Base-by-base conservation (phyloP, 2,888 invertebrate species). In the Apomyelois bistriatella region DNA sequence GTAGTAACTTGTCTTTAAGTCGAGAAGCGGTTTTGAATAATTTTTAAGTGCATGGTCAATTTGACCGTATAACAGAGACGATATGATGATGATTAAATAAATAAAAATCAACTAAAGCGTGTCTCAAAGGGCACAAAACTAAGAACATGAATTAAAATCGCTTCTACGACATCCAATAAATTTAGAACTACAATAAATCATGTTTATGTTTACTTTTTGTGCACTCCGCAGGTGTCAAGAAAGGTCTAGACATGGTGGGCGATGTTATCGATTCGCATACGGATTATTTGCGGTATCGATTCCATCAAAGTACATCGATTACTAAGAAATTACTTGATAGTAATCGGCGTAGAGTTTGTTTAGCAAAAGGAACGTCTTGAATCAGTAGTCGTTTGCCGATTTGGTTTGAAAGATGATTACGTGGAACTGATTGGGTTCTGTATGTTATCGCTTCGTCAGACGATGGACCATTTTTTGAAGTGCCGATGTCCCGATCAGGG, bases 251-350 rank as follows among this genome's bases (percentile, higher is more conserved):
- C 12, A 28, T 43, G 28, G 12, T 43, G 42, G 42, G 4, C 42
- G 42, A 43, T 43, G 28, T 7, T 43, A 43, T 43, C 42, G 12
- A 30, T 12, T 28, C 28, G 17, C 43, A 16, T 46, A 35, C 16
- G 16, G 32, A 46, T 46, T 46, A 46, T 46, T 46, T 46, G 46
- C 35, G 46, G 32, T 46, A 46, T 46, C 32, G 32, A 32, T 32
- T 32, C 16, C 32, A 46, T 46, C 46, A 46, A 43, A 46, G 32
- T 46, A 32, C 65, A 63, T 46, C 46, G 46, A 46, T 46, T 46
- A 46, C 46, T 16, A 32, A 30, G 46, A 46, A 46, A 43, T n/a
- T 43, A 12, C 16, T 10, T 15, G 46, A 46, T 46, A 46, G 28
- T 13, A 15, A 46, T 46, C 46, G 32, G 32, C 46, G 46, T 13